Evolutionary conservation across 2,888 invertebrate species (phyloP).

Genomic region (Sphaerophoria taeniata): DNA sequence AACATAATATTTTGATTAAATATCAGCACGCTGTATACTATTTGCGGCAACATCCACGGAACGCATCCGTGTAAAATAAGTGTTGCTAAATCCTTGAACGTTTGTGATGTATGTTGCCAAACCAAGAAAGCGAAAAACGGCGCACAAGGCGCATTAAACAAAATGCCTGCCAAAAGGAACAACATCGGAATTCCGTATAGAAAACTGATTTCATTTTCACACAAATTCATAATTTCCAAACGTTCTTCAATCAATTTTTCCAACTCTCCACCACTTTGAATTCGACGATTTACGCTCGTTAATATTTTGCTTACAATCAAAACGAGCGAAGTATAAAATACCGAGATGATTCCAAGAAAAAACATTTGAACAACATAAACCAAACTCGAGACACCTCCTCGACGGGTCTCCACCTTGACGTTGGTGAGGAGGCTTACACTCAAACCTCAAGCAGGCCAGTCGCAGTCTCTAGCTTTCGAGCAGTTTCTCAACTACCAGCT

Average conservation of each 20-base stretch:
- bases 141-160: not conserved
- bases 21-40: not conserved
- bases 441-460: too few relatives aligned
- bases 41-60: not conserved
- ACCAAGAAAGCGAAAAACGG: not conserved
- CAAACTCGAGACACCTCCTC: too few relatives aligned
- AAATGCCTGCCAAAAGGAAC: not conserved
- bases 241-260: not conserved
- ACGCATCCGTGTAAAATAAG: not conserved
- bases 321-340: not conserved
- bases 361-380: not conserved
- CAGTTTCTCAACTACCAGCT: too few relatives aligned
- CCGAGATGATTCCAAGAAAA: not conserved
- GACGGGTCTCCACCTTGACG: too few relatives aligned
- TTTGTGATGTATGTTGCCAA: not conserved
- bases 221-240: not conserved
- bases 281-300: not conserved
- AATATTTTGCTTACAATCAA: not conserved
- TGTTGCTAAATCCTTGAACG: not conserved
- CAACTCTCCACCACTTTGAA: not conserved
- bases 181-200: not conserved
- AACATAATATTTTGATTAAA: not conserved
- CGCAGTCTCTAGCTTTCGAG: too few relatives aligned
- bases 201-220: conserved; percentile 3
- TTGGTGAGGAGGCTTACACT: too few relatives aligned